phyloP scores from a whole-genome alignment of 2,888 invertebrate genomes.

The Drosophila niveifrons region DNA sequence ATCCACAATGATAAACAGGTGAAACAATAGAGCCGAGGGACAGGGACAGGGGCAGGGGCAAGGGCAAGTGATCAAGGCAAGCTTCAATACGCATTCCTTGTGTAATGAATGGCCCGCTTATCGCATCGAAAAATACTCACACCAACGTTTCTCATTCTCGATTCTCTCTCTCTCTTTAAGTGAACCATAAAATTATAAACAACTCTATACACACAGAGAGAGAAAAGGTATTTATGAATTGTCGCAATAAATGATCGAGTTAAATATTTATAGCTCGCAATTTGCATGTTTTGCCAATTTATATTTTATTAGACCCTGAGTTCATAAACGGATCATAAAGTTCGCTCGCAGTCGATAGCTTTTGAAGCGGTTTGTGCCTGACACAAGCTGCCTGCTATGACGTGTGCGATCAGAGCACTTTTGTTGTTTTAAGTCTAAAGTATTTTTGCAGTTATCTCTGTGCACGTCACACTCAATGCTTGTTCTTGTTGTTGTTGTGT shows the following conservation, averaged over 20 bases:
- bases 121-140: conserved; percentile 19
- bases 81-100: conserved; percentile 48
- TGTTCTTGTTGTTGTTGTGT: neutral
- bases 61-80: conserved; percentile 16
- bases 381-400: conserved; percentile 1
- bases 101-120: conserved; percentile 56
- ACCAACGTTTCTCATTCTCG: neutral
- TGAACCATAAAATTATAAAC: neutral
- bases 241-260: neutral
- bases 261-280: conserved; percentile 7
- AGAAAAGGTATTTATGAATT: conserved; percentile 6
- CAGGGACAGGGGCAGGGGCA: neutral
- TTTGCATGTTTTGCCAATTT: conserved; percentile 10
- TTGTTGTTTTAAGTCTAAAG: neutral
- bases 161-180: neutral
- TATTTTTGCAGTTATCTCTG: conserved; percentile 12
- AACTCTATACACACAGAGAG: neutral
- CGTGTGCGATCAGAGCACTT: neutral
- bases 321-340: conserved; percentile 9
- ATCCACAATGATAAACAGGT: conserved; percentile 5
- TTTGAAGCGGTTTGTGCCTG: neutral
- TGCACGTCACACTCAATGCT: conserved; percentile 2
- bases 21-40: neutral
- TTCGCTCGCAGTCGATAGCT: neutral
- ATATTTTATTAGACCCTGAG: neutral